Percentiles rank a stretch among this genome's conserved stretches.
Evolutionary conservation across 2,888 invertebrate species (phyloP).

Genomic region (Napeogenes sylphis): DNA sequence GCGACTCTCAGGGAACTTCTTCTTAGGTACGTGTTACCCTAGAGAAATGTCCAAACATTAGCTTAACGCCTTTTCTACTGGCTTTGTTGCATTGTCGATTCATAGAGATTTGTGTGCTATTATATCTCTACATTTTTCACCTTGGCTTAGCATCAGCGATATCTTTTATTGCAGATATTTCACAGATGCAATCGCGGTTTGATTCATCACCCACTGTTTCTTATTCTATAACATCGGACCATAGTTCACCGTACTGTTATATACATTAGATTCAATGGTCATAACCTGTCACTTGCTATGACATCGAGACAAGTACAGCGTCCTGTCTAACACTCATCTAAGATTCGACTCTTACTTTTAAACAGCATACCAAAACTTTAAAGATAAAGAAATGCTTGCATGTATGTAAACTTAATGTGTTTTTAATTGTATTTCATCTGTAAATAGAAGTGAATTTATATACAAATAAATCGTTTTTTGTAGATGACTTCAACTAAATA

Average conservation of each 20-base stretch:
- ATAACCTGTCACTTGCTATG: conserved; percentile 40
- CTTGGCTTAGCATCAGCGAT: conserved; percentile 70
- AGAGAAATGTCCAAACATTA: conserved; percentile 50
- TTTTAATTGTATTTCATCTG: conserved; percentile 30
- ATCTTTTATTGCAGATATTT: conserved; percentile 72
- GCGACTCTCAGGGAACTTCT: conserved; percentile 96
- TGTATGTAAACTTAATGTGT: conserved; percentile 60
- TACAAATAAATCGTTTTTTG: not conserved
- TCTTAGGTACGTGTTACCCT: conserved; percentile 85
- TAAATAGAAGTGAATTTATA: conserved; percentile 4
- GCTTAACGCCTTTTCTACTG: conserved; percentile 67
- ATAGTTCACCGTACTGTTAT: conserved; percentile 46
- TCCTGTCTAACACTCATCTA: conserved; percentile 33
- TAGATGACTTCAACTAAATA: no score
- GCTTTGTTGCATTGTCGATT: conserved; percentile 57
- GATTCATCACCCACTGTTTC: conserved; percentile 52
- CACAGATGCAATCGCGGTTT: conserved; percentile 56
- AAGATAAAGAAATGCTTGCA: conserved; percentile 51
- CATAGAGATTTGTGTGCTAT: conserved; percentile 54
- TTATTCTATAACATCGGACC: conserved; percentile 53
- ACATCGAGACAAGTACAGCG: conserved; percentile 29
- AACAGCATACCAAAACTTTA: conserved; percentile 22
- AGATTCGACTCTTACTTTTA: conserved; percentile 20
- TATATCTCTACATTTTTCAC: conserved; percentile 57
- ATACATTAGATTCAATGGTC: conserved; percentile 64